A percentile compares a stretch with the other conserved stretches of the same genome.
These are phyloP conservation scores for Varroa destructor DNA, from an alignment of 1,140 invertebrate species.

Conservation along the genomic window DNA sequence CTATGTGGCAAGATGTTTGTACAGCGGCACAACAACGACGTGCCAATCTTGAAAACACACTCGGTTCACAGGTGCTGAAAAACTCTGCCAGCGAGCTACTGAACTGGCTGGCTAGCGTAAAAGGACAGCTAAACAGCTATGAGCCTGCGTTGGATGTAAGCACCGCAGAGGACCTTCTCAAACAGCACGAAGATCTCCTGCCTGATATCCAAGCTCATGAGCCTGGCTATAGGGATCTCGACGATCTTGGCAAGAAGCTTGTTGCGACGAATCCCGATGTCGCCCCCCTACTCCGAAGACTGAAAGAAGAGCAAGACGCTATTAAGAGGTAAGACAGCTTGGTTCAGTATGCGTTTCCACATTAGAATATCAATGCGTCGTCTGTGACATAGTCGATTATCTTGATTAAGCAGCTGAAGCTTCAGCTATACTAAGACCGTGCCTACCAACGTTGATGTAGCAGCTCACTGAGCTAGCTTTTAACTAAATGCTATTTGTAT, in stretches of 20 bases:
- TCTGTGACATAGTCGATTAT: no score
- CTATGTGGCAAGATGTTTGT: slow-evolving; percentile 67
- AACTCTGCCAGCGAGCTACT: slow-evolving; percentile 63
- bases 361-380: no score
- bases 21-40: slow-evolving; percentile 62
- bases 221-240: slow-evolving; percentile 59
- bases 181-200: slow-evolving; percentile 75
- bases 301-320: slow-evolving; percentile 60
- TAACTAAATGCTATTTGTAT: slow-evolving; percentile 2
- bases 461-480: no score
- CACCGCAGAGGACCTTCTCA: slow-evolving; percentile 73
- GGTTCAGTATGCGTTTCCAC: no score
- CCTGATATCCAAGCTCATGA: slow-evolving; percentile 81
- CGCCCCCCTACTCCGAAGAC: slow-evolving; percentile 38
- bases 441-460: no score
- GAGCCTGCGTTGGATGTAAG: slow-evolving; percentile 69
- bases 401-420: no score
- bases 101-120: slow-evolving; percentile 60
- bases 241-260: slow-evolving; percentile 43
- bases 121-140: slow-evolving; percentile 65
- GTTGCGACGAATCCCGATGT: slow-evolving; percentile 37
- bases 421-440: no score
- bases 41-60: slow-evolving; percentile 69
- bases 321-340: slow-evolving; percentile 42
- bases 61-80: slow-evolving; percentile 86